Base-by-base conservation (phyloP, 2,888 invertebrate genomes). In the Achlya flavicornis region DNA sequence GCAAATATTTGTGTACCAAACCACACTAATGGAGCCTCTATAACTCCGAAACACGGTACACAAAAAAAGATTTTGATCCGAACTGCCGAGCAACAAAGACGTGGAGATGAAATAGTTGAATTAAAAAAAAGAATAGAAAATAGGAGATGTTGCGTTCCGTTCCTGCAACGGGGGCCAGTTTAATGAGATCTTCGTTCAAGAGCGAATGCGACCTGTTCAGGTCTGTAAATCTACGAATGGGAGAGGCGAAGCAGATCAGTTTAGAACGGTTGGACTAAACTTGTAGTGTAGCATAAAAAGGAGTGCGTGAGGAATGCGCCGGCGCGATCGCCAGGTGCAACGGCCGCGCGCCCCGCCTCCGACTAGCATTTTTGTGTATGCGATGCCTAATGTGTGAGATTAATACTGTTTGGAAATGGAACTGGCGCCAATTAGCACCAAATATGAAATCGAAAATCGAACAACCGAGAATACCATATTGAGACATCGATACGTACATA, bases 291-390 rank as follows among this genome's bases (percentile, higher is more conserved):
- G 86, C 83, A 90, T 90, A 91, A 92, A 91, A 93, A 91, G 91
- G 91, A 91, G 92, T 92, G 92, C 88, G 91, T 92, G 88, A 88
- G 91, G 93, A 92, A 93, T 92, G 92, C 88, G 89, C 86, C 83
- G 86, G 79, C 83, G 82, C 84, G 85, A 83, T 84, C 84, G 88
- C 86, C 92, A 93, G 92, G 93, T 93, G 93, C 93, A 93, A 90
- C 88, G 91, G 85, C 93, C 93, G 82, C 83, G 79, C 79, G 88
- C 86, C 85, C 87, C 90, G 89, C 90, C 91, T 83, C 85, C 84
- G 70, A 77, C 87, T 83, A 83, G 87, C 87, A 90, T 91, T 92
- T 92, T 92, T 90, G 89, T 90, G 84, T 85, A 86, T 81, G 82
- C 78, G 79, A 83, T 83, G 78, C 81, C 86, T 85, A 85, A 87